Conservation (phyloP, 2,113 vertebrate genomes). For the Pipa parva region DNA sequence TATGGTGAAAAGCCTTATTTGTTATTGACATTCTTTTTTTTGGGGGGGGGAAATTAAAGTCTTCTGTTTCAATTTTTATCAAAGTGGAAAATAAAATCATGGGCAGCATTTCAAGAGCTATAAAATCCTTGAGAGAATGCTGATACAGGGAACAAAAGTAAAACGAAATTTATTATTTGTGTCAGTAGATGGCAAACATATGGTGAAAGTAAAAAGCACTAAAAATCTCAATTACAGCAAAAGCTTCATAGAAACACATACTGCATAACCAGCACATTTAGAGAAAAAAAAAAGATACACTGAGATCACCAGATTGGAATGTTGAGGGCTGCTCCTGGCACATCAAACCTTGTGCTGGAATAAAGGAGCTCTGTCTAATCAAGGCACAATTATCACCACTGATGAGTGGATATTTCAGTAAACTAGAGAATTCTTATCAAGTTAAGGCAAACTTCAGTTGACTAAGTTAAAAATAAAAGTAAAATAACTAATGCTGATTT, state of each 20-base stretch:
- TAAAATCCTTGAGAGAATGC: conserved; percentile 34
- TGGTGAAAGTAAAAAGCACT: conserved; percentile 32
- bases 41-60: conserved; percentile 13
- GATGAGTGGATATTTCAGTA: no score
- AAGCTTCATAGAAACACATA: conserved; percentile 32
- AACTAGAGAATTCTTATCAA: no score
- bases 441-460: no score
- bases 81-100: conserved; percentile 9
- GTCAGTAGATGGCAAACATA: conserved; percentile 37
- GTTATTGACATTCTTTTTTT: conserved; percentile 12
- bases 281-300: not conserved
- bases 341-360: not conserved
- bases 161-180: conserved; percentile 39
- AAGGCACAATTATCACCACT: no score
- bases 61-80: not conserved
- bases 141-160: conserved; percentile 35
- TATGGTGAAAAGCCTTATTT: conserved; percentile 14
- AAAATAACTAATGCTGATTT: no score
- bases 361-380: not conserved
- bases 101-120: conserved; percentile 22
- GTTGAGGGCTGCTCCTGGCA: not conserved
- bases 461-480: no score
- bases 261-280: conserved; percentile 25
- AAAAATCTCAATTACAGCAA: conserved; percentile 35
- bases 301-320: conserved; percentile 22